Evolutionary conservation across 1,140 invertebrate genomes (phyloP), one percentile per base, ranked within the genome.

Genomic region (Atta cephalotes): DNA sequence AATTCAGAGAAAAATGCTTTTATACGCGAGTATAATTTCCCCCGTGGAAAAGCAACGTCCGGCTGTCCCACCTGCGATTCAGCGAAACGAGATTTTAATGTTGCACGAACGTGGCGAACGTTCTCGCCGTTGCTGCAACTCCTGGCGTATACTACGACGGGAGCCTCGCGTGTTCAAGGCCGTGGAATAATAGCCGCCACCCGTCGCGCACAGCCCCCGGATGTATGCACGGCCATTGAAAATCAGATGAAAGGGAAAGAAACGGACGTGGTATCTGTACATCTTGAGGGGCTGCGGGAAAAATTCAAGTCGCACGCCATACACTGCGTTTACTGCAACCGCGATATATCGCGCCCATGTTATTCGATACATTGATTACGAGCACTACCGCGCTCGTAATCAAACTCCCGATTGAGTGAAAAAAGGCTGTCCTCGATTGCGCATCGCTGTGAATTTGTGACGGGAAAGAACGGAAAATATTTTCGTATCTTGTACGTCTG

Each of bases 161-260:
- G 4, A 65, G 60, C 88, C 81, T 91, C 89, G 89, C 90, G 90
- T 89, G 87, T 77, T 84, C 80, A 84, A 84, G 80, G 12, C 84
- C 62, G 81, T n/a, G 84, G 84, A 91, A 91, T 91, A 90, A 90
- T 90, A 89, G 51, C 74, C 28, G 18, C 77, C 74, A 53, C n/a
- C 49, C 45, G 74, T 39, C 21, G 58, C 49, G n/a, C 49, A 51
- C 80, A 84, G 56, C 80, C 80, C 70, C 80, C 80, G 80, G 80
- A 84, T 76, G 58, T 84, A 35, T 76, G 70, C 70, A 76, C 80
- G 80, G 80, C 80, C 58, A 84, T 84, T 84, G 80, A 84, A 84
- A 84, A 84, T 84, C 80, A 84, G 80, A 76, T 76, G 80, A 84
- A 84, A 84, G 80, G 80, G 63, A 25, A 87, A 87, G 89, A 88